A percentile compares a stretch with the other conserved stretches of the same genome.
These are phyloP conservation scores for Mylabris phalerata DNA, from an alignment of 1,140 invertebrate genomes.

Conservation along the genomic window DNA sequence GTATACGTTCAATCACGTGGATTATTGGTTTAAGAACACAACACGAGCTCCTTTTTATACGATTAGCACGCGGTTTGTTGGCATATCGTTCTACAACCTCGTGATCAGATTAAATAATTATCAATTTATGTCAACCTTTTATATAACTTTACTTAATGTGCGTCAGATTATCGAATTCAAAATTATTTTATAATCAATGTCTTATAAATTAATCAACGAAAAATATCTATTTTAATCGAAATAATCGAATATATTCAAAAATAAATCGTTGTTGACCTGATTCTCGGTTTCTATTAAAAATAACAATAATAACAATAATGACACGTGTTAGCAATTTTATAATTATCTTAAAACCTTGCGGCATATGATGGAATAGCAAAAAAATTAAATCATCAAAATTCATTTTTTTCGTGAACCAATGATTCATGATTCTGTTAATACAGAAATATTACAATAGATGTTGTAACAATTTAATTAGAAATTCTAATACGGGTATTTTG, in stretches of 20 bases:
- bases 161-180: background rate
- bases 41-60: constrained; percentile 3
- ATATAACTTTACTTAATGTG: constrained; percentile 6
- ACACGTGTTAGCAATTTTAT: no score
- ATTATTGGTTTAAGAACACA: background rate
- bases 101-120: constrained; percentile 10
- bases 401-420: background rate
- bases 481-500: no score
- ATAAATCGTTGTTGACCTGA: no score
- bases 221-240: no score
- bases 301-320: no score
- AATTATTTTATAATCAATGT: background rate
- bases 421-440: background rate
- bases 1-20: constrained; percentile 2
- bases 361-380: background rate
- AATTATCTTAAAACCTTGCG: background rate
- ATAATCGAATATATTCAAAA: no score
- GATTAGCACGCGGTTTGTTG: background rate
- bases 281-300: no score
- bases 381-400: background rate
- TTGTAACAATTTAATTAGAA: no score
- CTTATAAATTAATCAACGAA: no score
- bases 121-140: constrained; percentile 1
- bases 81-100: constrained; percentile 4
- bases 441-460: background rate